Evolutionary conservation across 2,797 vertebrate species (phyloP), one percentile per base, ranked within the genome.

Genomic region (Arremon brunneinucha): DNA sequence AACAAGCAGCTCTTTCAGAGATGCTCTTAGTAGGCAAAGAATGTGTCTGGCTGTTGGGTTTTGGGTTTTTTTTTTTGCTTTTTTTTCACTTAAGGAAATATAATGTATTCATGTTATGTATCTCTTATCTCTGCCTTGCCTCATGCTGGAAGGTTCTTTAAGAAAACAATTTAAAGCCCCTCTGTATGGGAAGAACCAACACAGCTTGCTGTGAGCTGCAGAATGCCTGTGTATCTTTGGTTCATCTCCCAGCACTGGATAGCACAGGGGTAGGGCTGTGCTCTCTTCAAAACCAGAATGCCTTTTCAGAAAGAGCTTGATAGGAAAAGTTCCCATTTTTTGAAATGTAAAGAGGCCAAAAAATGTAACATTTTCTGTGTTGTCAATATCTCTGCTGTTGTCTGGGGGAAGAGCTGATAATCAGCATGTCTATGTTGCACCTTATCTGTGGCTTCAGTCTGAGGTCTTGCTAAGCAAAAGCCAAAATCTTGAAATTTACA

Each of bases 241-340:
- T 52, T 90, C 53, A 89, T 86, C 89, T 91, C 23, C 35, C 21
- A 56, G 32, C 15, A 9, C 39, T 53, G 32, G 43, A 24, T 71
- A 81, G 63, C 1, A 10, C 35, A 35, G 56, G 18, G 9, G 6
- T 39, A 83, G 71, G 34, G 57, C 35, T 88, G 89, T 75, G 20
- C 30, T 90, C 35, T 71, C 52, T 77, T 85, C 80, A 82, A 41
- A 96, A 87, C 6, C 56, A 35, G 35, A 89, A 27, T 79, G 52
- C 46, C 62, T 46, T 94, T 96, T 87, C 76, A 90, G 90, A 86
- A 95, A 80, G 32, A 2, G 12, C 47, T 79, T 96, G 89, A 92
- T 28, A 93, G 64, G 39, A 71, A 74, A 87, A 74, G 9, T 44
- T 86, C 64, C 43, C 82, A 50, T 28, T 72, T 96, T 89, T 62